Base-by-base conservation (phyloP, 2,888 invertebrate genomes). In the Smittia sp. region DNA sequence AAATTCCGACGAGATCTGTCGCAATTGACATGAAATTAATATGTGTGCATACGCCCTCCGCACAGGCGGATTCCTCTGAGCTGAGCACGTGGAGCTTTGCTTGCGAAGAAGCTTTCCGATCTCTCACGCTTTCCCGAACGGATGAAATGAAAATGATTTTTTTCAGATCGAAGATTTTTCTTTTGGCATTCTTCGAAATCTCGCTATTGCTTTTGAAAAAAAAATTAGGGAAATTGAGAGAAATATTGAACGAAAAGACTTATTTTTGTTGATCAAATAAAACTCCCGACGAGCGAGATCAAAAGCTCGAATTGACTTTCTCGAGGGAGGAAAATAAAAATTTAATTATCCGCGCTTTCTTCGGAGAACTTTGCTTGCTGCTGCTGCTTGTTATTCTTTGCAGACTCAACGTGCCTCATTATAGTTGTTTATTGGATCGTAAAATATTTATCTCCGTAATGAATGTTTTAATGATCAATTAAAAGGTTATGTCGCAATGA, bases 391-490 rank as follows among this genome's bases (percentile, higher is more conserved):
- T 9, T 18, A 20, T 18, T 58, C 22, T 22, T 4, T 58, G 9
- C 32, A 24, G 63, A 20, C 22, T 62, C 63, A 65, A 65, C 63
- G 63, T 65, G 63, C 63, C 27, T 65, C 63, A 65, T 65, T 65
- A 65, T 65, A 65, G 63, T 65, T 65, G 63, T 65, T 65, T 65
- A 65, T 65, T 65, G 27, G 63, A 27, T 65, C 63, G 32, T 65
- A 65, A 65, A 65, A 65, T 27, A 65, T 65, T 65, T 65, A 65
- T 65, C 11, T 65, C 27, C n/a, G 27, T 25, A 65, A 65, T 65
- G 24, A 65, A 58, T 11, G n/a, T 65, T 65, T 65, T 65, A 65
- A 65, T 65, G 63, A 65, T 65, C 63, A 65, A 65, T 65, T 65
- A 65, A 25, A 25, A 32, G 63, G 63, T 32, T 32, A 65, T 27